A percentile compares a stretch with the other conserved stretches of the same genome.
These are phyloP conservation scores for Pedicia rivosa DNA, from an alignment of 2,888 invertebrate genomes.

Conservation along the genomic window DNA sequence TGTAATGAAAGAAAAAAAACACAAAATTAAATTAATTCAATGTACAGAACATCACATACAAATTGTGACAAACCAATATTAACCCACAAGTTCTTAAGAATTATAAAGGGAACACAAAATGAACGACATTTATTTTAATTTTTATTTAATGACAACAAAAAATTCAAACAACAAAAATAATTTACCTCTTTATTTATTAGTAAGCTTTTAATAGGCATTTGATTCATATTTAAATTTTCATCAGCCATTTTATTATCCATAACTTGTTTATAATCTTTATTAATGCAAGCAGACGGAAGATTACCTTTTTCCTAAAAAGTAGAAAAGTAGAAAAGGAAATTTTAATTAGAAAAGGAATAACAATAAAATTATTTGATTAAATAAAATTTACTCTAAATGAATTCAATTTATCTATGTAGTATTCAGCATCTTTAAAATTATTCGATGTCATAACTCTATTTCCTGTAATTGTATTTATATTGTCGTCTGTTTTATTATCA, in stretches of 20 bases:
- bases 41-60: no score
- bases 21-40: background rate
- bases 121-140: no score
- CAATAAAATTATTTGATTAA: background rate
- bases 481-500: constrained; percentile 14
- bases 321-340: background rate
- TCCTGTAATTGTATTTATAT: background rate
- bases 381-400: constrained; percentile 18
- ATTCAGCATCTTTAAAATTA: constrained; percentile 23
- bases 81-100: no score
- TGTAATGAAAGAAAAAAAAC: constrained; percentile 13
- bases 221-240: constrained; percentile 29
- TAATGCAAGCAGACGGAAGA: constrained; percentile 13
- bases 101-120: no score
- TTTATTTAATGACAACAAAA: background rate
- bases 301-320: constrained; percentile 5
- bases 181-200: constrained; percentile 26
- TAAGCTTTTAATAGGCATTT: constrained; percentile 24
- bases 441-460: background rate
- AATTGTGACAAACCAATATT: no score
- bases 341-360: background rate
- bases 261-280: constrained; percentile 15
- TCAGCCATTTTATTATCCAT: constrained; percentile 29
- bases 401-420: constrained; percentile 29
- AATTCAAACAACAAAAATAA: constrained; percentile 3